A percentile compares a stretch with the other conserved stretches of the same genome.
phyloP scores from a whole-genome alignment of 37 sponge, comb jelly and placozoan genomes.

The Chondrilla cf. caribensis region DNA sequence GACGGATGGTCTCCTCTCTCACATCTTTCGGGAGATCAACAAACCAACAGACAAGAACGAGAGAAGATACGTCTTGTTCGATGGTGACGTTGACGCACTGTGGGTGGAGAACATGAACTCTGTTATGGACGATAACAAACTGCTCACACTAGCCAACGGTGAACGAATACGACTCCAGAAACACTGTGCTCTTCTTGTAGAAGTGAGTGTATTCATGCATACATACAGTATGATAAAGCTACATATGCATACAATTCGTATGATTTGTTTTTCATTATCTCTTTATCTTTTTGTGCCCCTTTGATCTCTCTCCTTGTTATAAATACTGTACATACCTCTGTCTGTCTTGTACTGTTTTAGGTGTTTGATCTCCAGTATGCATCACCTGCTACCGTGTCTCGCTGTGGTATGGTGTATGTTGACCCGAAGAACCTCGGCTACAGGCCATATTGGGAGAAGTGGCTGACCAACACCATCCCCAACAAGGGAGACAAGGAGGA shows the following conservation, averaged over 20 bases:
- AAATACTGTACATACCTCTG: neutral
- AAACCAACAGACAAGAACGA: conserved; percentile 98
- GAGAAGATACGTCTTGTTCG: conserved; percentile 91
- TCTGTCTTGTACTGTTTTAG: conserved; percentile 36
- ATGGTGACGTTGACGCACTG: conserved; percentile 98
- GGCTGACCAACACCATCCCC: conserved; percentile 59
- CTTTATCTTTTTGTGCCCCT: neutral
- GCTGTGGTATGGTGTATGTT: conserved; percentile 99
- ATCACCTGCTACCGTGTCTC: conserved; percentile 97
- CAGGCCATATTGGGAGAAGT: conserved; percentile 90
- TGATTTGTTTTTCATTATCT: too few species aligned
- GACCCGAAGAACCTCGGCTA: conserved; percentile 99
- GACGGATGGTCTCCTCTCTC: conserved; percentile 99
- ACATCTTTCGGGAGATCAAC: conserved; percentile 98
- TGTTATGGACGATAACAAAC: conserved; percentile 99
- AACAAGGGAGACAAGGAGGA: conserved; percentile 66
- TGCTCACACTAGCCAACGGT: conserved; percentile 98
- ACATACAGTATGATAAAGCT: neutral
- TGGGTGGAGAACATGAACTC: conserved; percentile 99
- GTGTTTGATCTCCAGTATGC: conserved; percentile 98
- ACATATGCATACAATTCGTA: neutral
- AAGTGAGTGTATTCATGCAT: conserved; percentile 45
- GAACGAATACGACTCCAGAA: conserved; percentile 96
- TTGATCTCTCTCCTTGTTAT: neutral
- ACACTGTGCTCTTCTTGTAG: conserved; percentile 96